Evolutionary conservation across 2,113 vertebrate species (phyloP).

Genomic region (Tetraodon nigroviridis): DNA sequence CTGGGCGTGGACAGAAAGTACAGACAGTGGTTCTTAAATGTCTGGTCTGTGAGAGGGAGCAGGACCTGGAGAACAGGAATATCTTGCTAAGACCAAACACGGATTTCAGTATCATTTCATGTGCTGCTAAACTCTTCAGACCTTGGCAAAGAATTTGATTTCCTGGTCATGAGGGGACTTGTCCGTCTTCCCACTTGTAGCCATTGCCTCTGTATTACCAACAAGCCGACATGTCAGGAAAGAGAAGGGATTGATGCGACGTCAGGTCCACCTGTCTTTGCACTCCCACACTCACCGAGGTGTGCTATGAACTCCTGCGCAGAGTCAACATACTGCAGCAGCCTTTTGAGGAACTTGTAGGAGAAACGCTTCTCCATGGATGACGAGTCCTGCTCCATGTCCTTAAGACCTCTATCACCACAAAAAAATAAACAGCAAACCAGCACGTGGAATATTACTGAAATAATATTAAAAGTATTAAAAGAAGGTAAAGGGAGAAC

Average conservation of each 20-base stretch:
- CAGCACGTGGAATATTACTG: no score
- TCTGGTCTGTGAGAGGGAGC: slow-evolving; percentile 89
- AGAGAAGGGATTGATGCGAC: no score
- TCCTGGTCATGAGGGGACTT: slow-evolving; percentile 96
- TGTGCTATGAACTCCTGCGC: slow-evolving; percentile 97
- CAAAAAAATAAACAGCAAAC: no score
- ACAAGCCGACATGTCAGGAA: background rate
- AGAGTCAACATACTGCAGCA: slow-evolving; percentile 90
- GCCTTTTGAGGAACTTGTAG: slow-evolving; percentile 91
- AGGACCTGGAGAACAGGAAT: slow-evolving; percentile 76
- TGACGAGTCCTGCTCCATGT: slow-evolving; percentile 87
- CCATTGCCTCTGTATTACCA: slow-evolving; percentile 85
- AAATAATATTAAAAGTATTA: no score
- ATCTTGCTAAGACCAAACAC: background rate
- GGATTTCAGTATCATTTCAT: background rate
- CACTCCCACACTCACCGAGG: slow-evolving; percentile 78
- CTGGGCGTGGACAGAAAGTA: slow-evolving; percentile 94
- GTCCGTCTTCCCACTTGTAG: slow-evolving; percentile 91
- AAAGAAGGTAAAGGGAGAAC: no score
- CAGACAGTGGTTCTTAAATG: slow-evolving; percentile 92
- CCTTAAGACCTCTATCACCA: slow-evolving; percentile 79
- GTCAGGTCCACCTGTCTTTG: no score
- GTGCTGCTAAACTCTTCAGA: slow-evolving; percentile 54
- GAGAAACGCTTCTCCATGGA: slow-evolving; percentile 95
- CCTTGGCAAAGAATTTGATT: slow-evolving; percentile 99